A percentile compares a stretch with the other conserved stretches of the same genome.
phyloP scores from a whole-genome alignment of 2,113 vertebrate species.

The Pseudonaja textilis region DNA sequence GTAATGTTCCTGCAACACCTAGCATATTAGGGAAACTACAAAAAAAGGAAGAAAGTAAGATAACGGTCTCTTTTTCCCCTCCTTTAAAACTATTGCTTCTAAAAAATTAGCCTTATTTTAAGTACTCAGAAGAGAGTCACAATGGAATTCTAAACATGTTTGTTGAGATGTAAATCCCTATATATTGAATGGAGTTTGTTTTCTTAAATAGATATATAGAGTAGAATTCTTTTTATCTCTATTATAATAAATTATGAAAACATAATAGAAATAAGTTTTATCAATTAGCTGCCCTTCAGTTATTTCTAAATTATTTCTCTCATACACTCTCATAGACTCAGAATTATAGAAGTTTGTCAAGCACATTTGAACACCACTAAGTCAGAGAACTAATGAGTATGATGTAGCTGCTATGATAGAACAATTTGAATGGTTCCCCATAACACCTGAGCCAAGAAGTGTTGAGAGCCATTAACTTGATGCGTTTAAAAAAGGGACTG shows the following conservation, averaged over 20 bases:
- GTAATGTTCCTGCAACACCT: not conserved
- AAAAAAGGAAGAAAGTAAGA: slow-evolving; percentile 66
- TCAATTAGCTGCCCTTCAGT: not conserved
- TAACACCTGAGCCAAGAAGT: not conserved
- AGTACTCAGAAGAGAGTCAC: not conserved
- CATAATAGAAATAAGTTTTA: not conserved
- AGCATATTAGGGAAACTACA: not conserved
- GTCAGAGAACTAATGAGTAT: not conserved
- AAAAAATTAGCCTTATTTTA: slow-evolving; percentile 20
- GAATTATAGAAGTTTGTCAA: not conserved
- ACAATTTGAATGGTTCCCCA: not conserved
- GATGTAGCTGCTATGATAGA: not conserved
- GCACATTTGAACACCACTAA: not conserved
- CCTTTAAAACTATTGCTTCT: not conserved
- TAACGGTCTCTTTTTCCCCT: not conserved
- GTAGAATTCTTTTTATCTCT: not conserved
- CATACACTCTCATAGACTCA: not conserved
- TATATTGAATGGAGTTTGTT: not conserved
- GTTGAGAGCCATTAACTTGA: not conserved
- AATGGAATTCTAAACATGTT: not conserved
- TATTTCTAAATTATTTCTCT: not conserved
- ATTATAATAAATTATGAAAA: not conserved
- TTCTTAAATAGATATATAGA: not conserved
- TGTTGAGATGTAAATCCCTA: not conserved
- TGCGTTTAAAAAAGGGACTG: not conserved